A percentile compares a stretch with the other conserved stretches of the same genome.
These are phyloP conservation scores for Paramormyrops hopkinsi DNA, from an alignment of 2,797 vertebrate species.

Conservation along the genomic window DNA sequence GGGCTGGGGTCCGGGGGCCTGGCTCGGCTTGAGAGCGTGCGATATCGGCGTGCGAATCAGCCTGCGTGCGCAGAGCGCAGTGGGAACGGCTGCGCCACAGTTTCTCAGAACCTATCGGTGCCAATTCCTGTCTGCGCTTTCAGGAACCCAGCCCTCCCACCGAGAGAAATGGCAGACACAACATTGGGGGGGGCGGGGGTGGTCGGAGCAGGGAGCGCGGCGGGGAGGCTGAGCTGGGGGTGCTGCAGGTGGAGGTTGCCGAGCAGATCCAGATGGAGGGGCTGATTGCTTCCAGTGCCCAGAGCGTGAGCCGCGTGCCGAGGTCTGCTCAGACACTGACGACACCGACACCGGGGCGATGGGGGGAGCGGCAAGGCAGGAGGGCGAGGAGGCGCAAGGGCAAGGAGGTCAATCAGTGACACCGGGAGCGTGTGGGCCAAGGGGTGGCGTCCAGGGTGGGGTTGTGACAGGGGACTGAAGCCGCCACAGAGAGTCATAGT, in stretches of 20 bases:
- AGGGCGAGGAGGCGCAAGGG: neutral
- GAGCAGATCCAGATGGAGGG: conserved; percentile 22
- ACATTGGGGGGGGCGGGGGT: conserved; percentile 36
- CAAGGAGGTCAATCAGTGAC: neutral
- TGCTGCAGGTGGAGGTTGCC: neutral
- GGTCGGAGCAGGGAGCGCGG: conserved; percentile 28
- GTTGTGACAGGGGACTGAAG: neutral
- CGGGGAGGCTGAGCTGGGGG: conserved; percentile 25
- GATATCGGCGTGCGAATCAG: conserved; percentile 2
- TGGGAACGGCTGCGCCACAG: conserved; percentile 25
- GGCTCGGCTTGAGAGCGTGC: conserved; percentile 32
- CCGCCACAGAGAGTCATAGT: conserved; percentile 26
- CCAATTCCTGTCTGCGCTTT: conserved; percentile 51
- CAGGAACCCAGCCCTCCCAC: conserved; percentile 45
- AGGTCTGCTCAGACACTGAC: neutral
- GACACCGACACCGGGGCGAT: conserved; percentile 1
- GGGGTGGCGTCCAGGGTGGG: conserved; percentile 9
- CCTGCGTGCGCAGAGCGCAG: conserved; percentile 17
- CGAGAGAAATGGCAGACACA: conserved; percentile 48
- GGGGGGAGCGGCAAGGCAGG: neutral
- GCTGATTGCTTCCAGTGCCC: conserved; percentile 6
- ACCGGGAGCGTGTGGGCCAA: neutral
- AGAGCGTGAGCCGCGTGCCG: neutral
- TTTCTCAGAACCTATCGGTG: conserved; percentile 33
- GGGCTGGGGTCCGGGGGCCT: conserved; percentile 48